Evolutionary conservation across 2,113 vertebrate species (phyloP).

Genomic region (Sciurus niger): DNA sequence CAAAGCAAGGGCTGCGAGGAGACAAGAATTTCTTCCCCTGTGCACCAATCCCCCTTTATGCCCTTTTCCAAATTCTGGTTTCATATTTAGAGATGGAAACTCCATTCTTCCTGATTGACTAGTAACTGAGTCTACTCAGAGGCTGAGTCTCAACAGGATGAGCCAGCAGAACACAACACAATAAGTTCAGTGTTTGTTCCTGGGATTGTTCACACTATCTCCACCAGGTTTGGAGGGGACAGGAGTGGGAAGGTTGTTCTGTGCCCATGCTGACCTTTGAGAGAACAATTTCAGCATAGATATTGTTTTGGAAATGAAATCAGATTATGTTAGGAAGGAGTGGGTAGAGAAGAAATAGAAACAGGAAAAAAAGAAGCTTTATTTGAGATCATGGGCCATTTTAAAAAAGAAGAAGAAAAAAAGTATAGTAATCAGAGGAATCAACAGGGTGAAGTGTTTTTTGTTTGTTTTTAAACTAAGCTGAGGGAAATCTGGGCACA

Average conservation of each 20-base stretch:
- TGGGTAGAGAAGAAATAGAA: neutral
- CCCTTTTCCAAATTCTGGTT: neutral
- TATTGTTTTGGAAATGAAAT: conserved; percentile 1
- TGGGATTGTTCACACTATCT: neutral
- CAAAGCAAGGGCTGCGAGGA: neutral
- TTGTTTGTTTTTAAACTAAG: neutral
- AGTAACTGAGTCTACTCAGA: neutral
- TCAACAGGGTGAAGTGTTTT: neutral
- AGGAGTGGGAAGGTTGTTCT: neutral
- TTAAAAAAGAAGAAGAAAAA: neutral
- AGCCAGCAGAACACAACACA: neutral
- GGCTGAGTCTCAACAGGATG: neutral
- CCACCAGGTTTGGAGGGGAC: neutral
- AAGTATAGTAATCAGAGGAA: neutral
- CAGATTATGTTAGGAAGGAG: neutral
- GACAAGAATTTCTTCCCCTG: neutral
- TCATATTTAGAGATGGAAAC: neutral
- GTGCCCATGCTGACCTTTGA: neutral
- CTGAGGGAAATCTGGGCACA: neutral
- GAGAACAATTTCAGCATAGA: neutral
- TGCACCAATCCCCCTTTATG: accelerated
- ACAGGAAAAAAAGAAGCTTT: conserved; percentile 20
- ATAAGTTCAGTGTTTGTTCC: neutral
- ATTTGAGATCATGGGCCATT: neutral
- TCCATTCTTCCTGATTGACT: neutral